Base-by-base conservation (phyloP, 2,888 invertebrate species). In the Drosophila meridiana region DNA sequence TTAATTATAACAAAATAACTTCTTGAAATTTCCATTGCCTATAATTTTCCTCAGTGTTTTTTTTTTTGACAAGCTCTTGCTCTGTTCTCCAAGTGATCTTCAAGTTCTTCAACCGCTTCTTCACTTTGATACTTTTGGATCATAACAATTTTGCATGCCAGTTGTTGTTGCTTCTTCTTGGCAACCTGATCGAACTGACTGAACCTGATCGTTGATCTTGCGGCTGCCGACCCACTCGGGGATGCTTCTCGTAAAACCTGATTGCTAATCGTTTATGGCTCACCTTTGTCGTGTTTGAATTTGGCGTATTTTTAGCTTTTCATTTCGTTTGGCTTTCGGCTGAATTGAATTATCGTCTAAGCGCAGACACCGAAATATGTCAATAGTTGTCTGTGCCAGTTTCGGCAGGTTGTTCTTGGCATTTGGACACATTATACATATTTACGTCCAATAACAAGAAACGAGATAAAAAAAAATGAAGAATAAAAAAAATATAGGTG, bases 271-370 rank as follows among this genome's bases (percentile, higher is more conserved):
- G 78, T 63, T 68, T 56, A 65, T 78, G 45, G 64, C 68, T 65
- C 64, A 71, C 64, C 74, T 77, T 58, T 61, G 61, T 52, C 60
- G 64, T 78, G 73, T 71, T 82, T 73, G 64, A 57, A 36, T 58
- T 76, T 71, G 3, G 8, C 32, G 7, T 69, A 87, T 86, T 83
- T 87, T 82, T 87, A 78, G 87, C 60, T 69, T 75, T 76, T 69
- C 66, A 77, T 77, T 78, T 83, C 67, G 60, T 72, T 80, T 53
- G 68, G 45, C 38, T 59, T 55, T 48, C 52, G 34, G 28, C 64
- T 32, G 62, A 59, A 70, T 66, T 67, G 80, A 83, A 78, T 82
- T 82, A 84, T 80, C 74, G 84, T 71, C 74, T 66, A 79, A 84
- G 67, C 73, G 63, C 81, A 68, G 48, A 67, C n/a, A 32, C 42